These are phyloP conservation scores for Alosa alosa DNA, from an alignment of 2,113 vertebrate genomes.

Conservation along the genomic window DNA sequence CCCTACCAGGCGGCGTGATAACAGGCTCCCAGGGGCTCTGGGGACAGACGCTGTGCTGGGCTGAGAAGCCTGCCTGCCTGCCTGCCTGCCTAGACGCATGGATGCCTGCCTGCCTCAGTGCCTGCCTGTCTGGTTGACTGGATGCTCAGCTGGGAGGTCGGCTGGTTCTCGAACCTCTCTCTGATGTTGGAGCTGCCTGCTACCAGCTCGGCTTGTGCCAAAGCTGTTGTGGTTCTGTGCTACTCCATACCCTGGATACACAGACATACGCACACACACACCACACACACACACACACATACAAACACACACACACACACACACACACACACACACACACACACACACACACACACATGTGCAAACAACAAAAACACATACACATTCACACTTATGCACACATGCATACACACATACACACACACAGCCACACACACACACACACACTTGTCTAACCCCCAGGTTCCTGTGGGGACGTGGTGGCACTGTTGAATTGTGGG, in stretches of 20 bases:
- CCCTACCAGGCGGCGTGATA: constrained; percentile 58
- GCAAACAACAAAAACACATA: no score
- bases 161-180: constrained; percentile 45
- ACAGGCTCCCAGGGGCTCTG: constrained; percentile 53
- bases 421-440: not conserved
- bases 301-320: not conserved
- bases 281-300: not conserved
- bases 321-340: constrained; percentile 10
- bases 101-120: not conserved
- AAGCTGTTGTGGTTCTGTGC: not conserved
- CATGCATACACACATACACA: not conserved
- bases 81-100: not conserved
- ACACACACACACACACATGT: not conserved
- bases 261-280: constrained; percentile 21
- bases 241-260: not conserved
- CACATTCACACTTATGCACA: constrained; percentile 7
- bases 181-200: constrained; percentile 43
- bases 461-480: not conserved
- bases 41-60: constrained; percentile 36
- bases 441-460: not conserved
- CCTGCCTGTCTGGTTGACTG: not conserved
- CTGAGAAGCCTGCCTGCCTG: not conserved
- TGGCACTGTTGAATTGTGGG: not conserved
- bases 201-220: no score
- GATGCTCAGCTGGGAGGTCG: not conserved